Conservation (phyloP, 2,113 vertebrate genomes). For the Thryonomys swinderianus region DNA sequence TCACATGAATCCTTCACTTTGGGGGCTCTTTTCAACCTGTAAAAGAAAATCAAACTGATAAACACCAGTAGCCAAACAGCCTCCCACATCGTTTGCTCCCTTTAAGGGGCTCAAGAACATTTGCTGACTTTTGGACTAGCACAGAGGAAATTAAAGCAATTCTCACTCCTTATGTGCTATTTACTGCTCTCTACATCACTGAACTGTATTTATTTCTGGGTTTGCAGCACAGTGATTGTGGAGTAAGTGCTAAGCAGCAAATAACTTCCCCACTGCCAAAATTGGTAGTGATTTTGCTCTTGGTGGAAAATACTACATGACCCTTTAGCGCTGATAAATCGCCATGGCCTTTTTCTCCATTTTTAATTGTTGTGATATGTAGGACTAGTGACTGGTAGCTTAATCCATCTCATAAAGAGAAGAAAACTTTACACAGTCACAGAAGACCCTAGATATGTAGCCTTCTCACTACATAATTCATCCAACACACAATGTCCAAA, state of each 20-base stretch:
- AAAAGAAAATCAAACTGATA: slow-evolving; percentile 62
- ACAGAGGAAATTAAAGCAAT: slow-evolving; percentile 70
- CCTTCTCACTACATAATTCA: background rate
- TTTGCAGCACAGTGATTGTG: slow-evolving; percentile 66
- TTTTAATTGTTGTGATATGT: background rate
- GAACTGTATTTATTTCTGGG: slow-evolving; percentile 72
- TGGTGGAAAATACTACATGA: slow-evolving; percentile 1
- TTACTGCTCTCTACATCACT: slow-evolving; percentile 58
- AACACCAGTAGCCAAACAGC: background rate
- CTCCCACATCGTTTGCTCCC: slow-evolving; percentile 33
- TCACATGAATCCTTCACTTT: slow-evolving; percentile 35
- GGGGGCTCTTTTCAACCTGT: slow-evolving; percentile 27
- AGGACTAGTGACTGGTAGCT: background rate
- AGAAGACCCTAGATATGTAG: background rate
- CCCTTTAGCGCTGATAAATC: background rate
- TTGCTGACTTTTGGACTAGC: slow-evolving; percentile 59
- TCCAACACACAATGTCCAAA: background rate
- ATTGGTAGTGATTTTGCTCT: slow-evolving; percentile 46
- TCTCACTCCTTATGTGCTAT: slow-evolving; percentile 47
- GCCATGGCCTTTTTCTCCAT: background rate
- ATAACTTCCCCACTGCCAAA: slow-evolving; percentile 43
- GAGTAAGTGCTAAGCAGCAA: slow-evolving; percentile 59
- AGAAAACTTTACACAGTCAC: background rate
- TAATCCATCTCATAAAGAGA: background rate
- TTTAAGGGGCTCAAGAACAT: slow-evolving; percentile 56